phyloP scores from a whole-genome alignment of 2,888 invertebrate genomes.

The Spatulosminthurus flaviceps region DNA sequence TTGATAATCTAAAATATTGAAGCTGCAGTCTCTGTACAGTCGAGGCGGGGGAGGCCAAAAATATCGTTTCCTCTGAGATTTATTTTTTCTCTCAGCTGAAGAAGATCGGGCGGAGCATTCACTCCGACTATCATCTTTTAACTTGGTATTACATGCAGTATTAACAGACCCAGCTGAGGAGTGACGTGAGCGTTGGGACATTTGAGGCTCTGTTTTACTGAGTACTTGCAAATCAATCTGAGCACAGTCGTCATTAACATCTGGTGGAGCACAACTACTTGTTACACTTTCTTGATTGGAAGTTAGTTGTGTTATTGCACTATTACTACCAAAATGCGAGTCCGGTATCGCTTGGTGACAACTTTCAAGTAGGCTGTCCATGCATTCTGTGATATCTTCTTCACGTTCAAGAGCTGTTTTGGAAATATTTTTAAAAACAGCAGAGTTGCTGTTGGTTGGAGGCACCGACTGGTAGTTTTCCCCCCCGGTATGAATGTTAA shows the following conservation, averaged over 20 bases:
- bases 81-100: neutral
- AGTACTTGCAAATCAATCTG: neutral
- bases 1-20: slow-evolving; percentile 32
- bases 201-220: neutral
- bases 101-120: neutral
- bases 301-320: neutral
- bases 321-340: neutral
- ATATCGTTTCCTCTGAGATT: neutral
- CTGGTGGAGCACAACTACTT: neutral
- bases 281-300: neutral
- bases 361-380: neutral
- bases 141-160: neutral
- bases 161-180: neutral
- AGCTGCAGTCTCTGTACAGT: slow-evolving; percentile 29
- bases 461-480: neutral
- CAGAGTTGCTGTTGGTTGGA: neutral
- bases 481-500: neutral
- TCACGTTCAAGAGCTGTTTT: neutral
- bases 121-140: neutral
- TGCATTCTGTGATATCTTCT: neutral
- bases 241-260: neutral
- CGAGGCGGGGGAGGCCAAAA: slow-evolving; percentile 21
- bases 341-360: neutral
- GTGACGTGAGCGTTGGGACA: neutral
- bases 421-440: neutral